These are phyloP conservation scores for Lithobius niger DNA, from an alignment of 1,140 invertebrate genomes.

Conservation along the genomic window DNA sequence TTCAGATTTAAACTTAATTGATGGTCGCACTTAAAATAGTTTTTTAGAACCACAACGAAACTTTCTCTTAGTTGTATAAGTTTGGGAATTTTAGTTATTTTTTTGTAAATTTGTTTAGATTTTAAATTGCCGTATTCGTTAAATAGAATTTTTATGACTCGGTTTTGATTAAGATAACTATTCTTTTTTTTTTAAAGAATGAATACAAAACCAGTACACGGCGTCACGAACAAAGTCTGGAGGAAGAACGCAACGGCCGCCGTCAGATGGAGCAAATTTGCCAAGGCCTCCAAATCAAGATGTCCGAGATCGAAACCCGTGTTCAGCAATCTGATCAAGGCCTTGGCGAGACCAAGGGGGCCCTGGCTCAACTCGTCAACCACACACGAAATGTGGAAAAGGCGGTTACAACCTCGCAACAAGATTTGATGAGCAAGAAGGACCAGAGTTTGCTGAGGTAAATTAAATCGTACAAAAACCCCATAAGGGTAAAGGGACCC, in stretches of 20 bases:
- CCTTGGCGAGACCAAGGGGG: slow-evolving; percentile 15
- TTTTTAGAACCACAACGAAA: too few species aligned
- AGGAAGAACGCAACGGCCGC: slow-evolving; percentile 16
- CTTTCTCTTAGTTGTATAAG: background rate
- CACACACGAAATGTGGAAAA: slow-evolving; percentile 21
- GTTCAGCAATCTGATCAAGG: slow-evolving; percentile 11
- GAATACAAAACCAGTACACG: slow-evolving; percentile 4
- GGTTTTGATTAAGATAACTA: too few species aligned
- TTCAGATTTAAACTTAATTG: too few species aligned
- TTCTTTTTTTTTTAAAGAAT: slow-evolving; percentile 9
- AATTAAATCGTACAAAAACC: background rate
- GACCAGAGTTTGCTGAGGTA: background rate
- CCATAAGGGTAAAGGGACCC: too few species aligned
- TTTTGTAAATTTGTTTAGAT: background rate
- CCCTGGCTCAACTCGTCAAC: slow-evolving; percentile 16
- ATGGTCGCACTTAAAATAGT: too few species aligned
- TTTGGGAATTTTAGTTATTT: background rate
- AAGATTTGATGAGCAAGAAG: background rate
- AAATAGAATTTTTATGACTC: background rate
- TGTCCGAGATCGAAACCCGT: slow-evolving; percentile 15
- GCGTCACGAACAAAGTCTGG: slow-evolving; percentile 15
- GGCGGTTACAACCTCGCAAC: slow-evolving; percentile 20
- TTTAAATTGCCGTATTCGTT: too few species aligned
- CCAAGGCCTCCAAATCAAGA: slow-evolving; percentile 12
- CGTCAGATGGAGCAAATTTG: slow-evolving; percentile 10